Percentiles rank a stretch among this genome's conserved stretches.
Evolutionary conservation across 2,797 vertebrate genomes (phyloP).

Genomic region (Acrocephalus scirpaceus): DNA sequence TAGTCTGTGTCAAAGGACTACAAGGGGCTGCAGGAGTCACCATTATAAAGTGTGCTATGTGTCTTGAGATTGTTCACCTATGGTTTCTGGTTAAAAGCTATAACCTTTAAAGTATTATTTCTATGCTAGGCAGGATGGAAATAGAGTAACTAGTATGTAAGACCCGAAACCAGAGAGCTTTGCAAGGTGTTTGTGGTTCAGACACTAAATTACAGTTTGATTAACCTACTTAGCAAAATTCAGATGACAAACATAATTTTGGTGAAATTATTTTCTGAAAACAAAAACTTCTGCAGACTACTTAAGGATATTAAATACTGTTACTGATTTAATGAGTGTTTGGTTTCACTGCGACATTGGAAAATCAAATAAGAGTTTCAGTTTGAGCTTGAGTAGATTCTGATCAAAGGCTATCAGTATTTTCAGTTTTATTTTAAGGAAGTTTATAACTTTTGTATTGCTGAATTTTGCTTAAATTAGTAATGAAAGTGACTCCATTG

Average conservation of each 20-base stretch:
- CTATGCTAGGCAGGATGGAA: neutral
- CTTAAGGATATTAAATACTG: neutral
- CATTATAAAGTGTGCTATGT: neutral
- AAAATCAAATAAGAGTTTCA: constrained; percentile 46
- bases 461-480: neutral
- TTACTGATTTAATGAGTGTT: constrained; percentile 24
- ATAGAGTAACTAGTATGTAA: neutral
- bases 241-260: neutral
- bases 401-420: neutral
- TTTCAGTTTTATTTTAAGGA: constrained; percentile 27
- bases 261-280: constrained; percentile 26
- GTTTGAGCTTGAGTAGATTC: neutral
- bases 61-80: neutral
- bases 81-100: neutral
- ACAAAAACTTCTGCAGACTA: neutral
- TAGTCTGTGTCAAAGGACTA: neutral
- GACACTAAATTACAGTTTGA: constrained; percentile 15
- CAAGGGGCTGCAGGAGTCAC: neutral
- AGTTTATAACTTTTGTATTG: neutral
- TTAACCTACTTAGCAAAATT: constrained; percentile 18
- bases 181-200: neutral
- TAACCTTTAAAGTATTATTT: neutral
- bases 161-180: neutral
- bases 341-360: neutral
- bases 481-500: neutral